phyloP scores from a whole-genome alignment of 2,113 vertebrate species.

The Spea bombifrons region DNA sequence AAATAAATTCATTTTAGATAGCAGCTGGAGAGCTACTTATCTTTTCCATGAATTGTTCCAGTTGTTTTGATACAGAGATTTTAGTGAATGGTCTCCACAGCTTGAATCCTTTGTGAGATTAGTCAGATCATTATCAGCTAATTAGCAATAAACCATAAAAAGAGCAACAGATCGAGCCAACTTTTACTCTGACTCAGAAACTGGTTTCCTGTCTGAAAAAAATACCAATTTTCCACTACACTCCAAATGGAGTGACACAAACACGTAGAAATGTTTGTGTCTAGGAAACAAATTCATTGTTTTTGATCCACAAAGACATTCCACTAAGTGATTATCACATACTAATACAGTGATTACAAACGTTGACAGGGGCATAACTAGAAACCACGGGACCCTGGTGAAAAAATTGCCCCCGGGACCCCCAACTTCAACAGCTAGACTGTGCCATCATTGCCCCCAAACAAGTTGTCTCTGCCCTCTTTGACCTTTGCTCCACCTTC shows the following conservation, averaged over 20 bases:
- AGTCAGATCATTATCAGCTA: conserved; percentile 43
- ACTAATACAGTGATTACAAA: not conserved
- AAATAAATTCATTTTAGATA: conserved; percentile 29
- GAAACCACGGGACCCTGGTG: no score
- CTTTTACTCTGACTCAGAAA: conserved; percentile 34
- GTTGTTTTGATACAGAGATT: conserved; percentile 35
- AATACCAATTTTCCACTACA: conserved; percentile 35
- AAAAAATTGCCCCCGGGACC: no score
- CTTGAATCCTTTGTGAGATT: conserved; percentile 41
- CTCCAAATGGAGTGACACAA: conserved; percentile 5
- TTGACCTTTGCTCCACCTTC: no score
- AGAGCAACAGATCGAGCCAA: conserved; percentile 34
- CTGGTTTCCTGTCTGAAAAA: conserved; percentile 41
- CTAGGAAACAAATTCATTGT: conserved; percentile 36
- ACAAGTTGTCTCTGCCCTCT: no score
- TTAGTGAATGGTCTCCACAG: conserved; percentile 40
- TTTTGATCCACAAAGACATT: not conserved
- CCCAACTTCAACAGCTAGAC: no score
- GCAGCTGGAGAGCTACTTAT: conserved; percentile 25
- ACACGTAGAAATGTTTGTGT: conserved; percentile 17
- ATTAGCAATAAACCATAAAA: conserved; percentile 42
- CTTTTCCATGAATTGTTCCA: conserved; percentile 46
- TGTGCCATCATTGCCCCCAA: no score
- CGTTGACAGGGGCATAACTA: no score
- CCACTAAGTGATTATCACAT: not conserved